Base-by-base conservation (phyloP, 2,888 invertebrate species). In the Drosophila neotestacea region DNA sequence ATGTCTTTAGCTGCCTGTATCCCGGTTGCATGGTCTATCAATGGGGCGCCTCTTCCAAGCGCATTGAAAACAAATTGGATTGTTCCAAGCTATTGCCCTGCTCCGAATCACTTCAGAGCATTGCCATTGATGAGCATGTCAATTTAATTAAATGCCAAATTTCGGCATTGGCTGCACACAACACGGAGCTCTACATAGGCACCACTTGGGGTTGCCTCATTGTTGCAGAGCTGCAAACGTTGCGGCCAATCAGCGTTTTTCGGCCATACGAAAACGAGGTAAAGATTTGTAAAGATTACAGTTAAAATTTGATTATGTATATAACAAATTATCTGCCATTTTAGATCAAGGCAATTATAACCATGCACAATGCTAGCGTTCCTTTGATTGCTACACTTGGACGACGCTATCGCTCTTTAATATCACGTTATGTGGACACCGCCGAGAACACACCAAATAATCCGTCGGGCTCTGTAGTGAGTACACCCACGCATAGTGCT, bases 181-280 rank as follows among this genome's bases (percentile, higher is more conserved):
- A 94, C 36, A 94, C 94, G 34, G 95, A 96, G 85, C 93, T 98
- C 42, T 98, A 97, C 92, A 96, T 97, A 70, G 99, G 99, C 48
- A 99, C 99, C 0, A 97, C 97, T 6, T 97, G 97, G 96, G 99
- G 99, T 28, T 98, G 98, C 91, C 93, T 99, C 48, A 96, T 99
- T 58, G 96, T 98, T 6, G 97, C 97, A 0, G 98, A 98, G 91
- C 95, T 96, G 16, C 93, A 94, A 63, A 94, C 96, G 0, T 94
- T 98, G 81, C 93, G 97, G 3, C 98, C 98, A 0, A 95, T 98
- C 65, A 97, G 97, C 4, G 96, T 98, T n/a, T 98, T 98, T 93
- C 94, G 98, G 41, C 97, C 98, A 0, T 97, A 97, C 90, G 96
- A 97, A 92, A 96, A 96, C 82, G 96, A 97, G 92, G 96, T 96